Base-by-base conservation (phyloP, 2,888 invertebrate genomes). In the Furcula furcula region DNA sequence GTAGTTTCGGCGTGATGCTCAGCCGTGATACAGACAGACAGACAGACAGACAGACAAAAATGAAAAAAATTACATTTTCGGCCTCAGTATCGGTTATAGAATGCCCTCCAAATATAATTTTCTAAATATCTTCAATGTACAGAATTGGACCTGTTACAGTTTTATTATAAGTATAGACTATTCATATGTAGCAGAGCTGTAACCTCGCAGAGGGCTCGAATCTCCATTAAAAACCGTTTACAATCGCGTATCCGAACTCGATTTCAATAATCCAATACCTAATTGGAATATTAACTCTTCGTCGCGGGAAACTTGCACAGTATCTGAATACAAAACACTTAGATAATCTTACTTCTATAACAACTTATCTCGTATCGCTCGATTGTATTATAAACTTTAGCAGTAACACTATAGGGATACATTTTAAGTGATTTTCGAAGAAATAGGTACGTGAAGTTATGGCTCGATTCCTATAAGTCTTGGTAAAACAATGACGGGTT, bases 301-400 rank as follows among this genome's bases (percentile, higher is more conserved):
- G 69, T 75, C 75, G 73, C 81, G 74, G 79, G 76, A 79, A 82
- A 69, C 69, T 52, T 51, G 53, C 48, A 77, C 76, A 55, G 29
- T 46, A 32, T 40, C 49, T 44, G 83, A 80, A 84, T 83, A 78
- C 74, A 63, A 65, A 81, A 65, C 54, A 62, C 58, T 60, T 31
- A 15, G 28, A 21, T 14, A 28, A n/a, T n/a, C n/a, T 25, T 36
- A 36, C 15, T 34, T 33, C 30, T 29, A 49, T 48, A 51, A 65
- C 35, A 43, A 32, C 52, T 21, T 46, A 63, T 55, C 41, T 37
- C 34, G 33, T 38, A 32, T 34, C 20, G 29, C 15, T 4, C 19
- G 29, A 15, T 34, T 38, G 42, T 42, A 54, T 45, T 62, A 57
- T 62, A 46, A 42, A 46, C 68, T 61, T 58, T 68, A 56, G 14